Percentiles rank a stretch among this genome's conserved stretches.
Evolutionary conservation across 2,797 vertebrate species (phyloP).

Genomic region (Anguilla pacifica): DNA sequence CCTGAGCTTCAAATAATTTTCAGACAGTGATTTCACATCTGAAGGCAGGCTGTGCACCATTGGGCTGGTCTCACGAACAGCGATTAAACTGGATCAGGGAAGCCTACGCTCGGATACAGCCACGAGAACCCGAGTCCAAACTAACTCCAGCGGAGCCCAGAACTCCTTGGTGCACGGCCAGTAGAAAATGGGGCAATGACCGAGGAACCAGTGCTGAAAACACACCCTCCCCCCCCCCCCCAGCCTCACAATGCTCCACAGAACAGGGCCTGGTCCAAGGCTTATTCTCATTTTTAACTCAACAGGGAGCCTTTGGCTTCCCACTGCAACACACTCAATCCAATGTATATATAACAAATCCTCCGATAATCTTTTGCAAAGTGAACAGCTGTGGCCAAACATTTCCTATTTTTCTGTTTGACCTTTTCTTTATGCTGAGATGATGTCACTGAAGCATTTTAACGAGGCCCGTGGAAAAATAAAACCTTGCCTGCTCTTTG

Average conservation of each 20-base stretch:
- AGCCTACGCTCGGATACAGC: background rate
- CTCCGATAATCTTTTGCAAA: conserved; percentile 11
- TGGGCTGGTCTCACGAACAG: background rate
- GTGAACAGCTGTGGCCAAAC: background rate
- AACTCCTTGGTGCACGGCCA: conserved; percentile 4
- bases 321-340: background rate
- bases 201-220: background rate
- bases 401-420: background rate
- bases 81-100: background rate
- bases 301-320: background rate
- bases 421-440: conserved; percentile 12
- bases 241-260: background rate
- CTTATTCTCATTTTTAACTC: background rate
- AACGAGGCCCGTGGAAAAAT: conserved; percentile 22
- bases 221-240: background rate
- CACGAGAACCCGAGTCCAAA: background rate
- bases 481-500: conserved; percentile 20
- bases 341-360: conserved; percentile 12
- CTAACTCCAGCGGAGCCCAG: conserved; percentile 15
- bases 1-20: background rate
- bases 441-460: conserved; percentile 13
- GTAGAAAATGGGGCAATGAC: background rate
- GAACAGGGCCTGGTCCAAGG: background rate
- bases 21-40: background rate
- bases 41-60: background rate